These are phyloP conservation scores for Anoplolepis gracilipes DNA, from an alignment of 1,140 invertebrate species.

Conservation along the genomic window DNA sequence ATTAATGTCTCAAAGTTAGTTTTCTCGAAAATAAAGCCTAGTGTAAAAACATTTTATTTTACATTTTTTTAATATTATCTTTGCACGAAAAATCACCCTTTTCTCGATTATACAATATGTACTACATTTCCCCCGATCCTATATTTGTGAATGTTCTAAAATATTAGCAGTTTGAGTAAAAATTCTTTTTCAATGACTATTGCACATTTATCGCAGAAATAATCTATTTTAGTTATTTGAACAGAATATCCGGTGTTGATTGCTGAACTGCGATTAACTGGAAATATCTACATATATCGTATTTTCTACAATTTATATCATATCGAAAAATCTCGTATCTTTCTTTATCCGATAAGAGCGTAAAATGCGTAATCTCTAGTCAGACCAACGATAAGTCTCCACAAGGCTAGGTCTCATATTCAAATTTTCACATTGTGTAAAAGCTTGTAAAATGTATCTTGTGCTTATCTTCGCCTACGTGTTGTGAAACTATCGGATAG, in stretches of 20 bases:
- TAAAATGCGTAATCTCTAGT: background rate
- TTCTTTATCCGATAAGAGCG: conserved; percentile 14
- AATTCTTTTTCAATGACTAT: background rate
- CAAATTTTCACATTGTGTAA: background rate
- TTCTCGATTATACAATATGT: background rate
- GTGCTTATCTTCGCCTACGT: background rate
- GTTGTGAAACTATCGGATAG: background rate
- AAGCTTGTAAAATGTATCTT: background rate
- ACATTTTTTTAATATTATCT: too few species aligned
- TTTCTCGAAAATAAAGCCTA: too few species aligned
- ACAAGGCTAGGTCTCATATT: background rate
- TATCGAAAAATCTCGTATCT: background rate
- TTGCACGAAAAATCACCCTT: too few species aligned
- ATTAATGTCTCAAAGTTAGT: too few species aligned
- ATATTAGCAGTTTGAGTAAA: background rate
- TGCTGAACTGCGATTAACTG: background rate
- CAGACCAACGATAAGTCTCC: background rate
- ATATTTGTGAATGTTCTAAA: background rate
- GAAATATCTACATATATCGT: background rate
- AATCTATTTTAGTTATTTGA: background rate
- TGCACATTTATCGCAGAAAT: background rate
- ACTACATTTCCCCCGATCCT: background rate
- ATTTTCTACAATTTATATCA: background rate
- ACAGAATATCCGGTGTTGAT: background rate
- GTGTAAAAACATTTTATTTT: too few species aligned